phyloP scores from a whole-genome alignment of 2,888 invertebrate genomes.

The Rotaria macrura region DNA sequence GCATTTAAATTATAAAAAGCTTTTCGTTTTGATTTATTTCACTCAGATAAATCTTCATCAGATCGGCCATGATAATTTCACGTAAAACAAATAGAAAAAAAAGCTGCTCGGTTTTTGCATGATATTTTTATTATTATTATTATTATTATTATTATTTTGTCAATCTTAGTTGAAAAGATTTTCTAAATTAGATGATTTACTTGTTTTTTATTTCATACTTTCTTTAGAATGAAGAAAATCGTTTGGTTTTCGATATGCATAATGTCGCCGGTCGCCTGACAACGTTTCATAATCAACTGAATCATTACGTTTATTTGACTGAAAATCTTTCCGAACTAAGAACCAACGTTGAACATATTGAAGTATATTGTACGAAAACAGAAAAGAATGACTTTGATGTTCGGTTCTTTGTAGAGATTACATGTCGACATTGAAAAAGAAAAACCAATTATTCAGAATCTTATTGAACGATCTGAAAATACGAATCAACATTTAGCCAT shows the following conservation, averaged over 20 bases:
- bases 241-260: background rate
- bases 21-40: background rate
- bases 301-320: background rate
- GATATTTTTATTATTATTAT: background rate
- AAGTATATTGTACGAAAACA: background rate
- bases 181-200: too few relatives aligned
- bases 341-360: background rate
- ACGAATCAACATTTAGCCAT: background rate
- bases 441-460: background rate
- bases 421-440: background rate
- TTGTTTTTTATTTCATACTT: too few relatives aligned
- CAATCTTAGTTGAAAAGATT: too few relatives aligned
- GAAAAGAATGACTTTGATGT: background rate
- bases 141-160: too few relatives aligned
- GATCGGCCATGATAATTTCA: background rate
- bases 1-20: too few relatives aligned
- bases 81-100: background rate
- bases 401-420: background rate
- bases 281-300: background rate
- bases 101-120: background rate
- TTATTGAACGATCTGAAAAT: background rate
- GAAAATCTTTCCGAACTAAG: background rate
- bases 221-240: background rate
- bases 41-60: background rate
- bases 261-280: background rate